phyloP scores from a whole-genome alignment of 2,113 vertebrate genomes.

The Myanophis thanlyinensis region DNA sequence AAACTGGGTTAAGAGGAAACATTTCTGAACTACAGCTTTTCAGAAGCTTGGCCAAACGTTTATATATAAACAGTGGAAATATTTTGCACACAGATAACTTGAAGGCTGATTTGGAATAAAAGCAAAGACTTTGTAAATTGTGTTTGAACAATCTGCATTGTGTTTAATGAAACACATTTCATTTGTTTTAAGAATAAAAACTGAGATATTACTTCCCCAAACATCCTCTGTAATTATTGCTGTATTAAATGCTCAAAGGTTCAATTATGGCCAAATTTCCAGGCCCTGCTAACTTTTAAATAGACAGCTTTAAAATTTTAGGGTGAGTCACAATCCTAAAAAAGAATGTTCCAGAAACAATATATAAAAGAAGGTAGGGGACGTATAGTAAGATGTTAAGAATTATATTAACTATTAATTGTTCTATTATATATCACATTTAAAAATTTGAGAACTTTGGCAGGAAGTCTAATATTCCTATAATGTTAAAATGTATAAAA shows the following conservation, averaged over 20 bases:
- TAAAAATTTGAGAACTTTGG: background rate
- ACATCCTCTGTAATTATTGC: background rate
- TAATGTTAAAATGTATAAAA: background rate
- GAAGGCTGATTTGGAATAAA: background rate
- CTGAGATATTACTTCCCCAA: background rate
- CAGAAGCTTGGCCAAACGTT: background rate
- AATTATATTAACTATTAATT: conserved; percentile 7
- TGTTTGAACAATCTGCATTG: background rate
- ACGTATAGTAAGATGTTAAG: background rate
- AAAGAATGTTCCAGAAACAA: background rate
- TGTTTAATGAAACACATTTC: background rate
- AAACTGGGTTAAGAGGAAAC: background rate
- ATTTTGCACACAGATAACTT: background rate
- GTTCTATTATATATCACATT: background rate
- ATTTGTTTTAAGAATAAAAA: background rate
- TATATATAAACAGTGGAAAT: background rate
- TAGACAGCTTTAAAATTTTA: background rate
- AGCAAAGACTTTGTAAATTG: background rate
- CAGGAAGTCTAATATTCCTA: background rate
- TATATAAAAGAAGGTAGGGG: background rate
- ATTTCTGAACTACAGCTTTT: background rate
- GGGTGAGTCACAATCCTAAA: background rate
- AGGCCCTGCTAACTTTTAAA: background rate
- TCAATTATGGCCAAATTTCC: background rate
- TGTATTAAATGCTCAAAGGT: background rate